Base-by-base conservation (phyloP, 2,797 vertebrate genomes). In the Macroramphosus scolopax region DNA sequence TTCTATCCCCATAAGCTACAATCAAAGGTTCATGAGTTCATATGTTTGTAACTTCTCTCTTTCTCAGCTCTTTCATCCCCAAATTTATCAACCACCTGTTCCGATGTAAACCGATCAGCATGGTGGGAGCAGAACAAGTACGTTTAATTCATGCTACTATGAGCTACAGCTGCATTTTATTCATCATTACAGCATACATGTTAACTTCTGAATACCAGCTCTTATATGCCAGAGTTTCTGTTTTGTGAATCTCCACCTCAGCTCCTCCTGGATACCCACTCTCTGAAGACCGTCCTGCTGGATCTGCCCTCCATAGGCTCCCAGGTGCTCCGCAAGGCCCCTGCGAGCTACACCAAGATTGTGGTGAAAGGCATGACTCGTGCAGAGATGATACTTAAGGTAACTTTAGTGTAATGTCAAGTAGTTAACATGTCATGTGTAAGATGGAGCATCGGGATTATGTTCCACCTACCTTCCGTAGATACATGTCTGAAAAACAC, bases 381-480 rank as follows among this genome's bases (percentile, higher is more conserved):
- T n/a, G 97, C 97, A 0, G 97, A 99, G 84, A 99, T 99, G 97
- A 99, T 98, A 85, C 93, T 99, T 32, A 99, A 99, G 95, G 97
- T 98, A 77, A 22, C 20, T 22, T 22, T 17, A 24, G 17, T 28
- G 13, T 22, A 18, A 25, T 29, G 43, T 30, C 10, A 13, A 18
- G 25, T 39, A 39, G 36, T 34, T 22, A 22, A 22, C 20, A 22
- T 22, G 20, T 22, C n/a, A n/a, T n/a, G n/a, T n/a, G n/a, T n/a
- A n/a, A n/a, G n/a, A n/a, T n/a, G n/a, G 20, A 22, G 6, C 3
- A 22, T 3, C 3, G 20, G 20, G 3, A 22, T 22, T 3, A 3
- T 22, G 20, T 3, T 22, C 3, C 20, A 22, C 20, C n/a, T n/a
- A n/a, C 32, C 4, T 12, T 33, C 20, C n/a, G 33, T 20, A n/a